phyloP scores from a whole-genome alignment of 2,888 invertebrate genomes.

The Eurytoma adleriae region DNA sequence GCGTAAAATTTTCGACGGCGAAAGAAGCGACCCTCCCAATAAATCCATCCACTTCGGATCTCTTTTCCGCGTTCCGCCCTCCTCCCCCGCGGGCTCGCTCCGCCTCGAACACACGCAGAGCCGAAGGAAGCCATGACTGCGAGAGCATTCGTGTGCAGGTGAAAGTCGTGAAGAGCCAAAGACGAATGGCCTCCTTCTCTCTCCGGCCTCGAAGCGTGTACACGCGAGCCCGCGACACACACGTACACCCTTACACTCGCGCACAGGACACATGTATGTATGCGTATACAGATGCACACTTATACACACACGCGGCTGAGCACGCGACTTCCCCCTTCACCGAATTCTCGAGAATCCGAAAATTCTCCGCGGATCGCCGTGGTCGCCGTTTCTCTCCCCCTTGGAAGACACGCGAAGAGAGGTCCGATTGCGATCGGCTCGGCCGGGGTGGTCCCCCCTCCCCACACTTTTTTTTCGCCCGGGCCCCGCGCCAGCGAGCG shows the following conservation, averaged over 20 bases:
- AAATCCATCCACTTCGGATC: neutral
- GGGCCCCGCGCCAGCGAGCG: too few relatives aligned
- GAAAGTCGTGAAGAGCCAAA: conserved; percentile 53
- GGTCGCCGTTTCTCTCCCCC: neutral
- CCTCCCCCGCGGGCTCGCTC: conserved; percentile 18
- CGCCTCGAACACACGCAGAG: neutral
- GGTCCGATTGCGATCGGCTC: conserved; percentile 4
- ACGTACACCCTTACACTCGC: too few relatives aligned
- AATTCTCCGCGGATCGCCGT: neutral
- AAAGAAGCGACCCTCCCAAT: neutral
- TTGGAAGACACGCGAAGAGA: neutral
- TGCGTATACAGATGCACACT: neutral
- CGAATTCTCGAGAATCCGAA: conserved; percentile 38
- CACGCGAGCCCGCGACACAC: neutral
- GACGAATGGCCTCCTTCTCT: conserved; percentile 54
- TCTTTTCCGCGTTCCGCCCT: conserved; percentile 44
- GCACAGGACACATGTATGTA: too few relatives aligned
- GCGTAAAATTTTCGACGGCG: neutral
- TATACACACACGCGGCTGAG: neutral
- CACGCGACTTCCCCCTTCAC: neutral
- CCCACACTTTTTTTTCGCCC: too few relatives aligned
- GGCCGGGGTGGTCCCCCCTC: too few relatives aligned
- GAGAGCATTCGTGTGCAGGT: conserved; percentile 54
- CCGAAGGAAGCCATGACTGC: neutral
- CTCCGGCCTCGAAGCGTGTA: conserved; percentile 20